phyloP scores from a whole-genome alignment of 2,797 vertebrate species.

The Lutjanus argentimaculatus region DNA sequence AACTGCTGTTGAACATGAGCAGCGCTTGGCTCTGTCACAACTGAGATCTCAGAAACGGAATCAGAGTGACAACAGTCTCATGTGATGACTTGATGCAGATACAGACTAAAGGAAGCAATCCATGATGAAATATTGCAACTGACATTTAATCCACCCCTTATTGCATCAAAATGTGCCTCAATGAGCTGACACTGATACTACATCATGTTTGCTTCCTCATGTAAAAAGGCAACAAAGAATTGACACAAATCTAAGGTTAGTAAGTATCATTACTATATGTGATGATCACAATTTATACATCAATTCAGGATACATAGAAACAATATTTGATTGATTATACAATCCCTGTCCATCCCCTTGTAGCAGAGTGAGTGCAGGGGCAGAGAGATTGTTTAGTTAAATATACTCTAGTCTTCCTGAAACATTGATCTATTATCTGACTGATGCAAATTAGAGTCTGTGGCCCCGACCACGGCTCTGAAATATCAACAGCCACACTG shows the following conservation, averaged over 20 bases:
- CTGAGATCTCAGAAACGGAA: neutral
- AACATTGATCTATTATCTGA: too few relatives aligned
- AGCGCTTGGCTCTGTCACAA: neutral
- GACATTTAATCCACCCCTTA: slow-evolving; percentile 27
- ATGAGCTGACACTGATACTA: neutral
- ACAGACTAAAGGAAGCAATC: slow-evolving; percentile 13
- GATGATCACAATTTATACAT: neutral
- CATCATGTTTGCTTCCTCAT: neutral
- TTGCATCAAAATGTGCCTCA: slow-evolving; percentile 20
- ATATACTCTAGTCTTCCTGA: too few relatives aligned
- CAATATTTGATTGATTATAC: neutral
- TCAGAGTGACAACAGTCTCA: neutral
- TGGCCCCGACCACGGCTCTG: too few relatives aligned
- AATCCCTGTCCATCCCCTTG: too few relatives aligned
- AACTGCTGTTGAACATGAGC: slow-evolving; percentile 12
- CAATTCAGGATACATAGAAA: neutral
- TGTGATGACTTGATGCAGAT: neutral
- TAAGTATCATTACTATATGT: neutral
- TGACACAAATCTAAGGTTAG: neutral
- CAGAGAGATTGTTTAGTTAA: too few relatives aligned
- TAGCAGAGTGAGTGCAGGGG: too few relatives aligned
- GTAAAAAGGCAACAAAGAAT: neutral
- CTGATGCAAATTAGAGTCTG: too few relatives aligned
- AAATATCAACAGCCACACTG: too few relatives aligned
- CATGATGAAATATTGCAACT: neutral